Evolutionary conservation across 2,888 invertebrate species (phyloP), one percentile per base, ranked within the genome.

Genomic region (Rhagonycha lutea): DNA sequence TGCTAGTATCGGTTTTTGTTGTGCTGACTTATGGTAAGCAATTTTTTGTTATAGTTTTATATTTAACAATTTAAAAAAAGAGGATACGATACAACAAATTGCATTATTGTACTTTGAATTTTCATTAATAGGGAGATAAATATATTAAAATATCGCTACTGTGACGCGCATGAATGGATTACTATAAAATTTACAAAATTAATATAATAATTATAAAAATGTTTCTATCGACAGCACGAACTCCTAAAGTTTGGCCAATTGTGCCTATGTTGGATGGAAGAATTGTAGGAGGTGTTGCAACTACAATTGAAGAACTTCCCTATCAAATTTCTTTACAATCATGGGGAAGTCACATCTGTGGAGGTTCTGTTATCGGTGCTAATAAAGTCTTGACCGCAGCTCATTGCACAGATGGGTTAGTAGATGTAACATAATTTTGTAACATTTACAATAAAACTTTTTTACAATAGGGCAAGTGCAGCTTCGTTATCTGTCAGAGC

Each of bases 311-410:
- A 26, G 18, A 74, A 8, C 24, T 32, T 61, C 74, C 74, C 1
- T 74, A 70, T 5, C 74, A 70, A 32, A 10, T 65, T 1, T 74
- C 74, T 4, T 12, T 74, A 1, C 63, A 74, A 61, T 12, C 12
- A 4, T 3, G 11, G n/a, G 74, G 70, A 10, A 14, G 12, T 0
- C 74, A 74, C 26, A 23, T 18, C 14, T 74, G 74, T 29, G 74
- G 74, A 28, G 69, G 62, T 5, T 29, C 74, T 1, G 8, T 70
- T 4, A 14, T 74, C 9, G 14, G 28, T 11, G 11, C 67, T 4
- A 70, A 60, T 14, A 18, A 18, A 69, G 65, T 65, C 14, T 10
- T 74, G 14, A 74, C 70, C 11, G 74, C 74, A 10, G 74, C 74
- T 47, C 70, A 74, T 61, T 74, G 70, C 62, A 63, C 60, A 5